These are phyloP conservation scores for Ceraclea dissimilis DNA, from an alignment of 2,888 invertebrate species.

Conservation along the genomic window DNA sequence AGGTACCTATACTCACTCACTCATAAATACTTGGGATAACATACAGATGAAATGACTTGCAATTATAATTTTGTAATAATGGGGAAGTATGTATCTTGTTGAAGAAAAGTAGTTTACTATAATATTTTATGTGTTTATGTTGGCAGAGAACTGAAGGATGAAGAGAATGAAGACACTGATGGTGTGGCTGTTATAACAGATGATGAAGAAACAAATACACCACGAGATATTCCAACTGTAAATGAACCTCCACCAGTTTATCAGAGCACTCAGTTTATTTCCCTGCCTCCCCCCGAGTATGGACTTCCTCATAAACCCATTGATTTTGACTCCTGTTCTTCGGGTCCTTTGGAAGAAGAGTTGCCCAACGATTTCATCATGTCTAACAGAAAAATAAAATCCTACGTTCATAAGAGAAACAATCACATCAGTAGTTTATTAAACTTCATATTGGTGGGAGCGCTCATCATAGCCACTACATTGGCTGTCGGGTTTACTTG, in stretches of 20 bases:
- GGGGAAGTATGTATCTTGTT: not conserved
- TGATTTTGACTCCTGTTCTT: constrained; percentile 29
- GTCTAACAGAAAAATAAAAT: constrained; percentile 37
- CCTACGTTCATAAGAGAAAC: constrained; percentile 45
- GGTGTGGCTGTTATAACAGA: constrained; percentile 48
- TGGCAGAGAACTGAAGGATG: constrained; percentile 29
- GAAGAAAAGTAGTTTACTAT: no score
- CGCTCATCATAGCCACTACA: constrained; percentile 45
- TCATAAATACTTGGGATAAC: not conserved
- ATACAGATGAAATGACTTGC: not conserved
- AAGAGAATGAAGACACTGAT: constrained; percentile 47
- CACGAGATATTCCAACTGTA: not conserved
- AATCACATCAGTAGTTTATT: constrained; percentile 43
- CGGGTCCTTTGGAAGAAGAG: constrained; percentile 28
- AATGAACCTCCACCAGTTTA: not conserved
- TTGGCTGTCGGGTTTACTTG: constrained; percentile 48
- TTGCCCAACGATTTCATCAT: constrained; percentile 33
- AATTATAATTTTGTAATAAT: not conserved
- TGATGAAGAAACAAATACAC: constrained; percentile 33
- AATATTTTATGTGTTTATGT: no score
- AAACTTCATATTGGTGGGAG: constrained; percentile 43
- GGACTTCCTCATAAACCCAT: constrained; percentile 20
- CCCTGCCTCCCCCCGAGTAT: not conserved
- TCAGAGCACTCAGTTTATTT: not conserved
- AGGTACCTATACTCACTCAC: no score